Evolutionary conservation across 2,797 vertebrate species (phyloP).

Genomic region (Notoglanidium macrostoma): DNA sequence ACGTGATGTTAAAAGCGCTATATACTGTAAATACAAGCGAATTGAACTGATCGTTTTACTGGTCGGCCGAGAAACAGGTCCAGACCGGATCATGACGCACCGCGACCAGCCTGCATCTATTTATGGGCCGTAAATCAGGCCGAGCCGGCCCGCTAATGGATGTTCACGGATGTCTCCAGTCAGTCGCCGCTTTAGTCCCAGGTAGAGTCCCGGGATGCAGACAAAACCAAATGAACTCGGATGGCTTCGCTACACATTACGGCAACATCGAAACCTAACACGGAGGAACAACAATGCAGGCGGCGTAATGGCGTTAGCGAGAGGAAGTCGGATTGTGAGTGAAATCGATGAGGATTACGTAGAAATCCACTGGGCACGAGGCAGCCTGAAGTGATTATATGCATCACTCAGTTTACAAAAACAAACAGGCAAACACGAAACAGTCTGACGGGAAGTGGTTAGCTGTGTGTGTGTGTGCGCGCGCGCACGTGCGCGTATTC

Average conservation of each 20-base stretch:
- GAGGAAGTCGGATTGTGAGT: slow-evolving; percentile 32
- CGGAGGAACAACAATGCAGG: slow-evolving; percentile 39
- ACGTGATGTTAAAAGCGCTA: background rate
- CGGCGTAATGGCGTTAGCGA: slow-evolving; percentile 42
- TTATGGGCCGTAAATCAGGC: slow-evolving; percentile 8
- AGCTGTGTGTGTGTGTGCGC: slow-evolving; percentile 22
- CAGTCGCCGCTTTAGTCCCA: background rate
- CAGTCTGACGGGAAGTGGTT: slow-evolving; percentile 29
- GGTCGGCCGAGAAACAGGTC: background rate
- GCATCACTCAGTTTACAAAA: slow-evolving; percentile 49
- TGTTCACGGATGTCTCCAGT: background rate
- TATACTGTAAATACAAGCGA: background rate
- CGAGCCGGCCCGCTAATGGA: background rate
- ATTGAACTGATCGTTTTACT: background rate
- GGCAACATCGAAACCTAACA: slow-evolving; percentile 11
- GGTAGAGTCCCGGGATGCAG: background rate
- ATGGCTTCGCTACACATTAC: slow-evolving; percentile 29
- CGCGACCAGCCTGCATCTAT: background rate
- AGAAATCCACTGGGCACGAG: slow-evolving; percentile 51
- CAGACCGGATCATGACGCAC: background rate
- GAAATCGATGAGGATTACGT: slow-evolving; percentile 58
- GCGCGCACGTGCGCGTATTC: slow-evolving; percentile 26
- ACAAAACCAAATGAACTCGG: background rate
- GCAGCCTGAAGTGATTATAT: slow-evolving; percentile 50
- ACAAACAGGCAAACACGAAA: slow-evolving; percentile 49